These are phyloP conservation scores for Falco cherrug DNA, from an alignment of 2,797 vertebrate species.

Conservation along the genomic window DNA sequence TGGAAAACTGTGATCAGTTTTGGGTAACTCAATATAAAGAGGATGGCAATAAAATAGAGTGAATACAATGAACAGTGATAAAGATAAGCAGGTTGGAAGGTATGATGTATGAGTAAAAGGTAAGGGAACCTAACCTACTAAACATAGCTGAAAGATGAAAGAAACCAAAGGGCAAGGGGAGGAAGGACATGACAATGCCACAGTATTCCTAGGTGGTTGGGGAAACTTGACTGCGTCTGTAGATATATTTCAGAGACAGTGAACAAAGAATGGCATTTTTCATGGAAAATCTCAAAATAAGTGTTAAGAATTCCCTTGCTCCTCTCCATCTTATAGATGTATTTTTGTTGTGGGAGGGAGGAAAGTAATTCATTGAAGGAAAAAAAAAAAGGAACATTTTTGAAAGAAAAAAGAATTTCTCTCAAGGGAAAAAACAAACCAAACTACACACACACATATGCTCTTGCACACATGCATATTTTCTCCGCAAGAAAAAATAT, in stretches of 20 bases:
- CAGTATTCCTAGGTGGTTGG: background rate
- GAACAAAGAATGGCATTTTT: background rate
- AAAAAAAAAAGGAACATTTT: background rate
- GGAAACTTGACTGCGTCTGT: background rate
- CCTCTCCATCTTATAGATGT: background rate
- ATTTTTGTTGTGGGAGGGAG: background rate
- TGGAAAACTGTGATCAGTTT: constrained; percentile 59
- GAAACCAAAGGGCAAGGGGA: background rate
- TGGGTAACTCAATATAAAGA: constrained; percentile 53
- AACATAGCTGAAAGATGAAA: background rate
- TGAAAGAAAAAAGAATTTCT: background rate
- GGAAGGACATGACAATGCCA: background rate
- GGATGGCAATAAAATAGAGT: constrained; percentile 46
- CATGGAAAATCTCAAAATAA: background rate
- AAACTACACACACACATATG: background rate
- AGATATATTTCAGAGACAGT: background rate
- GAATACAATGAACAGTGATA: constrained; percentile 46
- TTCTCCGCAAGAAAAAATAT: background rate
- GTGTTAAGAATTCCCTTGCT: background rate
- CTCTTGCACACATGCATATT: background rate
- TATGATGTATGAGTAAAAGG: constrained; percentile 36
- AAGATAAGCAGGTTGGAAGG: constrained; percentile 47
- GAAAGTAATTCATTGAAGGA: background rate
- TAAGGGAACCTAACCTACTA: constrained; percentile 14
- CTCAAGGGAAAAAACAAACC: background rate